phyloP scores from a whole-genome alignment of 2,113 vertebrate genomes.

The Sphyrna mokarran region DNA sequence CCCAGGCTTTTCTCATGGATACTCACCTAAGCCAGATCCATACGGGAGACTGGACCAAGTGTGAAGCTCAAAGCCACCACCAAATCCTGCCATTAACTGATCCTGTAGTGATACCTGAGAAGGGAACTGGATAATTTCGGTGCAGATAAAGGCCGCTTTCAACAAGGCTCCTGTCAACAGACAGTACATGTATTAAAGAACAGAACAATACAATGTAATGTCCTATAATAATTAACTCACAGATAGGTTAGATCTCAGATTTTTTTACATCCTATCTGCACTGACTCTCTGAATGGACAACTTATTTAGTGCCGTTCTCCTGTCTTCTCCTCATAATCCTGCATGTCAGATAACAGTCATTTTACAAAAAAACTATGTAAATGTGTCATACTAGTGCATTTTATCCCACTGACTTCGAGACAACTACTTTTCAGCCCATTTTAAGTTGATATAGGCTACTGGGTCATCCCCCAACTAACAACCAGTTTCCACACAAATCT shows the following conservation, averaged over 20 bases:
- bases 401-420: background rate
- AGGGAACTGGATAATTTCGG: constrained; percentile 59
- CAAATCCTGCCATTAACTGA: constrained; percentile 68
- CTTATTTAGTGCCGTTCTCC: no score
- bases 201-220: background rate
- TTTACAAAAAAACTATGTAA: no score
- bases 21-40: constrained; percentile 82
- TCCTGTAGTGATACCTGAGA: constrained; percentile 59
- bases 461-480: background rate
- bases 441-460: background rate
- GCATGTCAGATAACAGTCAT: no score
- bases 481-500: background rate
- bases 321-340: no score
- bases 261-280: background rate
- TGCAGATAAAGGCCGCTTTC: constrained; percentile 85
- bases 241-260: background rate
- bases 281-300: no score
- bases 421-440: background rate
- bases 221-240: background rate
- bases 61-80: constrained; percentile 81
- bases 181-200: background rate
- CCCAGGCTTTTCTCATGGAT: background rate
- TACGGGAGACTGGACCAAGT: constrained; percentile 87
- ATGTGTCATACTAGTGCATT: background rate
- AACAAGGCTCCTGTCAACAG: constrained; percentile 72